Evolutionary conservation across 2,797 vertebrate genomes (phyloP).

Genomic region (Gorsachius magnificus): DNA sequence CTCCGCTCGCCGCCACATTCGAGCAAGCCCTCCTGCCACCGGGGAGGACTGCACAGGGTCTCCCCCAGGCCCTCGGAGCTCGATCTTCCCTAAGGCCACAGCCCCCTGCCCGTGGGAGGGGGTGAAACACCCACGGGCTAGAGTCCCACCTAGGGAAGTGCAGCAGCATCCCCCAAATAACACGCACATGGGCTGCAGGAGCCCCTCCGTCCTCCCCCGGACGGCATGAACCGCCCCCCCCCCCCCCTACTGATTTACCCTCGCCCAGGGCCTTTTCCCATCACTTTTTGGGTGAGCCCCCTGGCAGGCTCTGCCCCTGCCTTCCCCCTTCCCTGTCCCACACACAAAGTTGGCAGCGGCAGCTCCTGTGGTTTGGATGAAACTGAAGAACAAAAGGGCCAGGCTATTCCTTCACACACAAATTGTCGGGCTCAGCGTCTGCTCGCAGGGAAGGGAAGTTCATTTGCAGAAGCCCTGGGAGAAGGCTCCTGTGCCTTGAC

Average conservation of each 20-base stretch:
- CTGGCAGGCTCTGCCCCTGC: not conserved
- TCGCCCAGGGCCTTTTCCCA: not conserved
- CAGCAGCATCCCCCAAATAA: not conserved
- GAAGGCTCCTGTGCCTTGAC: slow-evolving; percentile 6
- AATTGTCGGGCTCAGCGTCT: not conserved
- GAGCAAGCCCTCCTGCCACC: not conserved
- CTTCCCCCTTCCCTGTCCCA: not conserved
- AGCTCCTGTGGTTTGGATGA: not conserved
- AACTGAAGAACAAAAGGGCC: not conserved
- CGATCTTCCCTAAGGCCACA: not conserved
- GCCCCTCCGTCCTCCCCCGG: not conserved
- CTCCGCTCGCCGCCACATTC: not conserved
- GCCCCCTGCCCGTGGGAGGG: not conserved
- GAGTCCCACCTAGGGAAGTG: not conserved
- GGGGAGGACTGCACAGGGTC: rapidly evolving
- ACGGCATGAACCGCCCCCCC: not conserved
- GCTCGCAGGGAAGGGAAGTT: not conserved
- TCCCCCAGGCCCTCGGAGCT: not conserved
- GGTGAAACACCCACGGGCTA: not conserved
- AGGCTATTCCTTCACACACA: not conserved
- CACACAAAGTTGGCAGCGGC: not conserved
- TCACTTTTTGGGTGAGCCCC: not conserved
- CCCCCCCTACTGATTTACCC: not conserved
- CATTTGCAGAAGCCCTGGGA: not conserved
- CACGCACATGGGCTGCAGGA: rapidly evolving